phyloP scores from a whole-genome alignment of 2,113 vertebrate genomes.

The Promerops cafer region DNA sequence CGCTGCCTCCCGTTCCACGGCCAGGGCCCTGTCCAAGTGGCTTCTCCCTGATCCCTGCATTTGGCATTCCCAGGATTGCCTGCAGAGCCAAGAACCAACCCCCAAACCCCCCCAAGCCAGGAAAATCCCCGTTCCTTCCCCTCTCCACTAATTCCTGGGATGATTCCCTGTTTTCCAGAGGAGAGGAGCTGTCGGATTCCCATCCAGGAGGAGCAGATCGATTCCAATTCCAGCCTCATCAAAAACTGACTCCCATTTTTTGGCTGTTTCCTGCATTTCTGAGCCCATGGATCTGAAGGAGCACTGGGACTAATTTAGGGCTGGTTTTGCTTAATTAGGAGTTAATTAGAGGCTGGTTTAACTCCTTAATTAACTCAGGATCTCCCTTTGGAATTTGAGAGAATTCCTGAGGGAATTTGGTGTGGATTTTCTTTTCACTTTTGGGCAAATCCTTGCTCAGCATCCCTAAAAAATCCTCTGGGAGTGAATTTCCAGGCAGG shows the following conservation, averaged over 20 bases:
- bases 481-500: no score
- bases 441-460: not conserved
- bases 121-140: not conserved
- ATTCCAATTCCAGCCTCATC: slow-evolving; percentile 50
- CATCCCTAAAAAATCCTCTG: no score
- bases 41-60: not conserved
- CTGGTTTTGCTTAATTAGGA: not conserved
- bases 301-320: not conserved
- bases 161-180: not conserved
- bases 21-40: no score
- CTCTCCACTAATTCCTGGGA: rapidly evolving
- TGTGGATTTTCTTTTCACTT: not conserved
- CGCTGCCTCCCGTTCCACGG: no score
- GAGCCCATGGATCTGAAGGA: not conserved
- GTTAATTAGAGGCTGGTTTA: not conserved
- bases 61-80: no score
- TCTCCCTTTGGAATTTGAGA: not conserved
- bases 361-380: not conserved
- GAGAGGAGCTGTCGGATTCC: slow-evolving; percentile 45
- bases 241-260: slow-evolving; percentile 44
- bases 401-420: not conserved
- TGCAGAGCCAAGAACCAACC: no score
- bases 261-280: not conserved
- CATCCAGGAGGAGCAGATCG: slow-evolving; percentile 70
- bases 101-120: no score